Evolutionary conservation across 1,140 invertebrate genomes (phyloP).

Genomic region (Marisa cornuarietis): DNA sequence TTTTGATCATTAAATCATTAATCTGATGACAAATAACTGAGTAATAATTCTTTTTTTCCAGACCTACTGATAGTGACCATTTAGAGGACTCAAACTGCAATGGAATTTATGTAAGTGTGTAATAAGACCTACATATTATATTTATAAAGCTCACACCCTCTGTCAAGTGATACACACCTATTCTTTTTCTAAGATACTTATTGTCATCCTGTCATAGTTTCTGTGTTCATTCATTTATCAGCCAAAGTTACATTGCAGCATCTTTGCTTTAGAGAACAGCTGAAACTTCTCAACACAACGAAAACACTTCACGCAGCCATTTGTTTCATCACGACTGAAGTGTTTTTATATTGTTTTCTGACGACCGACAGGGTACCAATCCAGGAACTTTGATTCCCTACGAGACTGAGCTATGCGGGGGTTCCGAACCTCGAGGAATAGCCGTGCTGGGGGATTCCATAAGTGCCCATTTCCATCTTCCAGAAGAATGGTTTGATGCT

Average conservation of each 20-base stretch:
- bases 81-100: slow-evolving; percentile 68
- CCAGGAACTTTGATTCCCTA: slow-evolving; percentile 55
- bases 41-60: slow-evolving; percentile 26
- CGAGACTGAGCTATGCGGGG: slow-evolving; percentile 66
- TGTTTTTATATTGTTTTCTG: neutral
- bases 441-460: slow-evolving; percentile 70
- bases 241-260: too few relatives aligned
- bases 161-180: too few relatives aligned
- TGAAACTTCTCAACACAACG: too few relatives aligned
- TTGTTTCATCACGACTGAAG: too few relatives aligned
- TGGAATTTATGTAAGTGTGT: slow-evolving; percentile 65
- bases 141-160: too few relatives aligned
- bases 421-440: slow-evolving; percentile 61
- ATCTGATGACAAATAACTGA: too few relatives aligned
- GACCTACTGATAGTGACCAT: slow-evolving; percentile 56
- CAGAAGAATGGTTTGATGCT: slow-evolving; percentile 67
- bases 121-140: neutral
- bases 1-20: too few relatives aligned
- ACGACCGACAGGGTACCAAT: slow-evolving; percentile 59
- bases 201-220: neutral
- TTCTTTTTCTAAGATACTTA: neutral
- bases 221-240: too few relatives aligned
- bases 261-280: too few relatives aligned
- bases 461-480: slow-evolving; percentile 70
- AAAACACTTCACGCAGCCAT: too few relatives aligned